Base-by-base conservation (phyloP, 2,888 invertebrate species). In the Lamproptera curius region DNA sequence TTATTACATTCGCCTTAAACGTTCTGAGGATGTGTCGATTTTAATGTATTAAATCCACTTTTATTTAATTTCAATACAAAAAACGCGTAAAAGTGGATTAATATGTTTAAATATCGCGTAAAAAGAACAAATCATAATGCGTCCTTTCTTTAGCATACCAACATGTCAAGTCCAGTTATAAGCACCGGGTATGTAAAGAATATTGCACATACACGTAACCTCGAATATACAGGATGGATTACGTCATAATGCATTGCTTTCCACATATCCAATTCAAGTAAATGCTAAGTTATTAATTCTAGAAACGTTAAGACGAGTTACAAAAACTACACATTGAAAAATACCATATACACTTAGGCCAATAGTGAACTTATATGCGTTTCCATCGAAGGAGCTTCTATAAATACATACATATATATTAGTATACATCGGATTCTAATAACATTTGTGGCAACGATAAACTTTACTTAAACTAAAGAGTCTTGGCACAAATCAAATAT, bases 401-500 rank as follows among this genome's bases (percentile, higher is more conserved):
- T 70, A 74, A 71, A 61, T 38, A 31, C 52, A n/a, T n/a, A n/a
- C n/a, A n/a, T n/a, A n/a, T n/a, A n/a, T n/a, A n/a, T n/a, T n/a
- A n/a, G n/a, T n/a, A n/a, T 38, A 54, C 36, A 64, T 68, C 58
- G 57, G 62, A 65, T 63, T 57, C 55, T 51, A 47, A 31, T 31
- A 31, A 11, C 31, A 51, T 53, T 62, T 61, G 69, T 67, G 68
- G 70, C 69, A 66, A 67, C 61, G 53, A 58, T 63, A 61, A 67
- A 74, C 66, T 73, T 64, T 59, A 65, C 74, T 74, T 71, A 77
- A 80, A 77, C 70, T 74, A 66, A 79, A 76, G 55, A 76, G 67
- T 80, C 74, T 86, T 86, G 86, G 86, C 86, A 86, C 86, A 80
- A 84, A 84, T 71, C 73, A 75, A 77, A 80, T 72, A 75, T 75